Evolutionary conservation across 2,888 invertebrate genomes (phyloP), one percentile per base, ranked within the genome.

Genomic region (Plebejus melissa): DNA sequence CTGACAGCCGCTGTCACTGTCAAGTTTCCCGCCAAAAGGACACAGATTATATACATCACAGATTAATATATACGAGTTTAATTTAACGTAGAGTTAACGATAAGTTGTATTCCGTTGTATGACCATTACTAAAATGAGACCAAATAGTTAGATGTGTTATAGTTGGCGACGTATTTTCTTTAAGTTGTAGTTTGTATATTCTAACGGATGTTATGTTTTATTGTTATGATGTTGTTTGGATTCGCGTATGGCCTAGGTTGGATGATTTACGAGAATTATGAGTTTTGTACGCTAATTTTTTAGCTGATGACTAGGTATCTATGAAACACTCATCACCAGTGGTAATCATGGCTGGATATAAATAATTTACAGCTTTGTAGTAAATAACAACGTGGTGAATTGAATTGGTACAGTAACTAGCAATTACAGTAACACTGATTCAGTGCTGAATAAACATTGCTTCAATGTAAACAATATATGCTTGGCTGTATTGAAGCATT

Each of bases 61-160:
- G 32, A 72, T 72, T 71, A 72, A 54, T 72, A 72, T 72, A 54
- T 54, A 71, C 54, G 28, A 32, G 32, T 54, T 72, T 41, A 41
- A 41, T 54, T 72, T 72, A 69, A 38, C n/a, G 58, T 75, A 80
- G 78, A 81, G 77, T 81, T 79, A 80, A 80, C 76, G 80, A 79
- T 78, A 78, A 77, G 82, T 80, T 79, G 81, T 82, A 85, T 72
- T 87, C 82, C 85, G 87, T 89, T 88, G 83, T 84, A 82, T 86
- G 87, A 88, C 89, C 89, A 88, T 91, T 92, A 91, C 89, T 92
- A 92, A 89, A 90, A 90, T 86, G 91, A 93, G 93, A 93, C 93
- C 92, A 93, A 93, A 93, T 93, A 93, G 86, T 88, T 92, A 93
- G 91, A 88, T 91, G 90, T 83, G 86, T 88, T 90, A 88, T 82